Conservation (phyloP, 2,113 vertebrate genomes). For the Nothoprocta pentlandii region DNA sequence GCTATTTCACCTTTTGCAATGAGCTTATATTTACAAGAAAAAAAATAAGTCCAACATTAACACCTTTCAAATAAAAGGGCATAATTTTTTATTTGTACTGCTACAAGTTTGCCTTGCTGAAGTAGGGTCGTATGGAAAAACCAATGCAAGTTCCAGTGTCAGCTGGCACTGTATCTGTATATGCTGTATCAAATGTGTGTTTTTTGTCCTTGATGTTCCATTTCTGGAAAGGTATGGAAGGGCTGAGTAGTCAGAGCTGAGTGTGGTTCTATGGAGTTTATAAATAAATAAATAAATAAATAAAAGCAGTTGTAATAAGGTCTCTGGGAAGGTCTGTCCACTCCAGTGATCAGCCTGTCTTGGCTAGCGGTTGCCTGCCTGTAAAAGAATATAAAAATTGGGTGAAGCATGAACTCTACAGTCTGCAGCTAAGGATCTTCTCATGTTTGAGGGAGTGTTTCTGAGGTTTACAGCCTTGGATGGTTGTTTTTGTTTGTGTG, state of each 20-base stretch:
- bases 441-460: neutral
- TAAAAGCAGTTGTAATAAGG: neutral
- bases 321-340: neutral
- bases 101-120: neutral
- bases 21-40: neutral
- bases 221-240: neutral
- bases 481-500: neutral
- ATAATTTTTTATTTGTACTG: accelerated
- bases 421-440: neutral
- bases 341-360: neutral
- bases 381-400: neutral
- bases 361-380: neutral
- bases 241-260: neutral
- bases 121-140: neutral
- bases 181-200: neutral
- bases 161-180: neutral
- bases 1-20: neutral
- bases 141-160: accelerated
- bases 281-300: neutral
- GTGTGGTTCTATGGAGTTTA: neutral
- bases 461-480: neutral
- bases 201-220: neutral
- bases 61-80: neutral
- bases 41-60: neutral
- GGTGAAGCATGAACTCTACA: neutral